Percentiles rank a stretch among this genome's conserved stretches.
Conservation (phyloP, 92 coral and sea anemone genomes). For the Bergia puertoricense region DNA sequence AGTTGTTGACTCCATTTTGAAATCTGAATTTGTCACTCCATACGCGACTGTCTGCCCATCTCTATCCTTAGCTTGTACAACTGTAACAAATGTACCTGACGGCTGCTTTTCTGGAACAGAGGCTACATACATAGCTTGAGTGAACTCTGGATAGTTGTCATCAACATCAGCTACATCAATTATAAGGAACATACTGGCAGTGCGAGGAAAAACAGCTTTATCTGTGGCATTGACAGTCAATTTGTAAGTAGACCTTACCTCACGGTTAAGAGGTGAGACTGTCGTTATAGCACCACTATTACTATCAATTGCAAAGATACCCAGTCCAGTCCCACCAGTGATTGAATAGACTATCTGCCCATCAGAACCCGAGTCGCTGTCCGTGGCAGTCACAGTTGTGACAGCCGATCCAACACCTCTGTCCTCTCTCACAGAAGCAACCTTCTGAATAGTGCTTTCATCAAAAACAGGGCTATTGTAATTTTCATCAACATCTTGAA, state of each 20-base stretch:
- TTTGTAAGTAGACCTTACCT: constrained; percentile 51
- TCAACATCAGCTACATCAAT: constrained; percentile 65
- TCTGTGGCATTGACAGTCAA: constrained; percentile 72
- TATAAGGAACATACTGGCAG: constrained; percentile 64
- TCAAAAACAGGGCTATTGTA: constrained; percentile 47
- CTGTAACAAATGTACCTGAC: constrained; percentile 56
- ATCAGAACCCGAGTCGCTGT: constrained; percentile 68
- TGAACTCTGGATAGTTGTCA: constrained; percentile 72
- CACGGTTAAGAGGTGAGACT: constrained; percentile 61
- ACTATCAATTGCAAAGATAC: constrained; percentile 62
- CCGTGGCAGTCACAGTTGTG: constrained; percentile 79
- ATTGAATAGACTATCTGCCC: constrained; percentile 65
- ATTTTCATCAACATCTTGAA: constrained; percentile 65
- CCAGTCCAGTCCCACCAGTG: constrained; percentile 65
- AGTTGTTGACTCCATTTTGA: constrained; percentile 56
- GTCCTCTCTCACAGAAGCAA: constrained; percentile 42
- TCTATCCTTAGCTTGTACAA: constrained; percentile 55
- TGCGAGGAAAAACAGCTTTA: constrained; percentile 66
- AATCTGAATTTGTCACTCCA: constrained; percentile 10
- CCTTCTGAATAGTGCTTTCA: constrained; percentile 30
- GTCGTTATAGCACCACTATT: constrained; percentile 55
- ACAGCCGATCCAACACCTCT: constrained; percentile 50
- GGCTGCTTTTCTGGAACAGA: constrained; percentile 51
- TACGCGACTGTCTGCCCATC: constrained; percentile 49
- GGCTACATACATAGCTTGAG: constrained; percentile 60